Percentiles rank a stretch among this genome's conserved stretches.
Evolutionary conservation across 2,797 vertebrate genomes (phyloP).

Genomic region (Mustela erminea): DNA sequence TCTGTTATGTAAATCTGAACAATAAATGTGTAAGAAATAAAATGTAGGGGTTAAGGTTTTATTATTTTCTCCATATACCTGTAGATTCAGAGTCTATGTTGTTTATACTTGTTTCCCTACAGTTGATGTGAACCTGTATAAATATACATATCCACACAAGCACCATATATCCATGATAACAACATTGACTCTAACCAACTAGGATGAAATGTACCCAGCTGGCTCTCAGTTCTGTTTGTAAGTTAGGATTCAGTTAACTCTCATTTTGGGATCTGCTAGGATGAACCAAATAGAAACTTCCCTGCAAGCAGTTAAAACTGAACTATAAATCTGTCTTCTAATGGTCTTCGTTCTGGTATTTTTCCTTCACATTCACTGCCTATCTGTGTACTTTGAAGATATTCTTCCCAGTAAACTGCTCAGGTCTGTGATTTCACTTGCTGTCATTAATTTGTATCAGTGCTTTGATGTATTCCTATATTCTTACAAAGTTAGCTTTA

Average conservation of each 20-base stretch:
- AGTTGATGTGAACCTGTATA: not conserved
- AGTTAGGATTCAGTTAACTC: slow-evolving; percentile 63
- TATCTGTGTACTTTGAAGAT: slow-evolving; percentile 54
- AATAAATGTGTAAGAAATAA: not conserved
- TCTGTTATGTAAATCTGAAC: not conserved
- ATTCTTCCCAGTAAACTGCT: slow-evolving; percentile 52
- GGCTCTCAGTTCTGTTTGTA: slow-evolving; percentile 62
- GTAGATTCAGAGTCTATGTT: not conserved
- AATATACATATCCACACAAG: not conserved
- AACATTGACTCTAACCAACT: slow-evolving; percentile 34
- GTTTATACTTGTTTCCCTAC: not conserved
- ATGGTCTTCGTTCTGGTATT: slow-evolving; percentile 44
- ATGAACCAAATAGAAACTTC: slow-evolving; percentile 67
- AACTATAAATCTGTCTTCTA: slow-evolving; percentile 33
- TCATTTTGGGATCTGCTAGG: slow-evolving; percentile 48
- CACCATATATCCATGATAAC: slow-evolving; percentile 41
- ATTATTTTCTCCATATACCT: not conserved
- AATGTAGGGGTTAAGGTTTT: not conserved
- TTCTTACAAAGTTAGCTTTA: slow-evolving; percentile 28
- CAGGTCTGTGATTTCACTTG: slow-evolving; percentile 18
- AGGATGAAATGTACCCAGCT: slow-evolving; percentile 33
- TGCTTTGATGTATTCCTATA: not conserved
- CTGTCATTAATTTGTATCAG: slow-evolving; percentile 45
- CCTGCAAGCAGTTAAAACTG: slow-evolving; percentile 48
- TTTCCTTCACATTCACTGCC: slow-evolving; percentile 18